phyloP scores from a whole-genome alignment of 2,113 vertebrate genomes.

The Pterocles burchelli region DNA sequence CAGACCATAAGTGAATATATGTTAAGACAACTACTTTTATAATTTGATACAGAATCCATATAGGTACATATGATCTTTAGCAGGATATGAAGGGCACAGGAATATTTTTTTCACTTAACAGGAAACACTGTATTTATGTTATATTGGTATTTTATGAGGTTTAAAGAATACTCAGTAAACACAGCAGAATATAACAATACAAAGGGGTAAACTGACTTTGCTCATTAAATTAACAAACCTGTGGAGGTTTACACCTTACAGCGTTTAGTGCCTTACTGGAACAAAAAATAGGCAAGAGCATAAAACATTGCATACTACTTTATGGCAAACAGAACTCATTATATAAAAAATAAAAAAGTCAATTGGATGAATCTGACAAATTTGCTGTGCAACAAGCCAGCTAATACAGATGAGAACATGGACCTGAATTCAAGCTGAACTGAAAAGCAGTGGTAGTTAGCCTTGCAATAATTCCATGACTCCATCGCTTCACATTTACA shows the following conservation, averaged over 20 bases:
- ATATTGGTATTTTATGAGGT: neutral
- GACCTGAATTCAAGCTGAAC: neutral
- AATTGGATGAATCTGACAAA: neutral
- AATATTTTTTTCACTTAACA: neutral
- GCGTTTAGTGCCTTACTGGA: neutral
- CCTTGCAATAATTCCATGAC: neutral
- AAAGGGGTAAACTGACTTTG: neutral
- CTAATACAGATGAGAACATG: neutral
- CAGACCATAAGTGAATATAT: neutral
- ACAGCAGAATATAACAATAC: neutral
- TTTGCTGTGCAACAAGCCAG: neutral
- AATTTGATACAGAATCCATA: neutral
- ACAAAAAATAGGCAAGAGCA: neutral
- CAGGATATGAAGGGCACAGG: neutral
- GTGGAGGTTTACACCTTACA: neutral
- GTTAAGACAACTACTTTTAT: neutral
- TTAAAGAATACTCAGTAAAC: neutral
- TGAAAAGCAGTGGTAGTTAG: neutral
- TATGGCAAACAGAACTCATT: neutral
- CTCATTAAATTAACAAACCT: neutral
- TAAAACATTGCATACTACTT: neutral
- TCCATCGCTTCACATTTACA: neutral
- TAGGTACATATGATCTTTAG: neutral
- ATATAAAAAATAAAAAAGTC: neutral
- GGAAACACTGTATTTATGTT: neutral